Conservation (phyloP, 2,797 vertebrate genomes). For the Trichosurus vulpecula region DNA sequence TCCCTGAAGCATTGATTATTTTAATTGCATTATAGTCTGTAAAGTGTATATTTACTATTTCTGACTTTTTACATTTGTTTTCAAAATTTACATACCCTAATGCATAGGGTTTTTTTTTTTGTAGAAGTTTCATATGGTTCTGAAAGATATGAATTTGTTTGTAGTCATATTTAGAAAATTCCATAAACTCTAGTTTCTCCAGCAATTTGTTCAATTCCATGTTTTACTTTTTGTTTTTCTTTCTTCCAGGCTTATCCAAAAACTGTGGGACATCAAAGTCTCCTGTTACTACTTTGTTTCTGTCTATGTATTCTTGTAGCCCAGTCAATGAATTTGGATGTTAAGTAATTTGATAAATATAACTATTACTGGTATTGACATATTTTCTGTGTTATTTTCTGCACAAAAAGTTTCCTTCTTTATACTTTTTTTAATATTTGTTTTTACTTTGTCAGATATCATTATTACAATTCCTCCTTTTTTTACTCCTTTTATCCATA, state of each 20-base stretch:
- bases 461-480: neutral
- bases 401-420: neutral
- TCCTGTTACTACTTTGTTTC: neutral
- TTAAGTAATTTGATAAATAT: neutral
- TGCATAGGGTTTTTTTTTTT: neutral
- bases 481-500: neutral
- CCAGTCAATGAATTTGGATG: neutral
- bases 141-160: neutral
- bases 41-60: neutral
- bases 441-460: neutral
- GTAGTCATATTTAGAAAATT: neutral
- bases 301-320: neutral
- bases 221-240: neutral
- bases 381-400: neutral
- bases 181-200: neutral
- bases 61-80: neutral
- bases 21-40: neutral
- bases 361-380: neutral
- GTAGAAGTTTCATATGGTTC: neutral
- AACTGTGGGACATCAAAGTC: neutral
- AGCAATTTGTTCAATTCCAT: neutral
- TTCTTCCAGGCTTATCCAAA: neutral
- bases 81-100: neutral
- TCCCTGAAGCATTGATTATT: neutral
- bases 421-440: neutral